phyloP scores from a whole-genome alignment of 2,888 invertebrate genomes.

The Ophion slaviceki region DNA sequence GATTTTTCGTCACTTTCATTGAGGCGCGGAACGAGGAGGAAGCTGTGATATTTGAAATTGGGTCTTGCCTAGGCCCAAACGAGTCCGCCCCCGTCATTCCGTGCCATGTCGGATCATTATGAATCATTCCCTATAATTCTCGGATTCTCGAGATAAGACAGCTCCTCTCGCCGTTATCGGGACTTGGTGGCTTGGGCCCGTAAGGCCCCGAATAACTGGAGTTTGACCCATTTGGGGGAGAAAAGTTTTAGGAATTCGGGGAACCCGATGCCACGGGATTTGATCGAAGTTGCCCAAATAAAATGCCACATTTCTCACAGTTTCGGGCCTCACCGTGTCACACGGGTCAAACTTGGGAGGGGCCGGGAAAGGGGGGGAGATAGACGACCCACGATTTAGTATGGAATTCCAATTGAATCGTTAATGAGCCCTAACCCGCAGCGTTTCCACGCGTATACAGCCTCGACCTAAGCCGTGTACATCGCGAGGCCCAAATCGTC shows the following conservation, averaged over 20 bases:
- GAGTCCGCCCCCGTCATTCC: background rate
- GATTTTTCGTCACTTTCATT: background rate
- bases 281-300: background rate
- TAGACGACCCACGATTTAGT: background rate
- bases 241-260: background rate
- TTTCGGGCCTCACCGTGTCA: background rate
- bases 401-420: constrained; percentile 50
- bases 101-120: background rate
- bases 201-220: background rate
- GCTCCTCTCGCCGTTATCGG: background rate
- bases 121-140: background rate
- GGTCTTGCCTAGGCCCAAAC: background rate
- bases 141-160: background rate
- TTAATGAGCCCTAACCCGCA: constrained; percentile 31
- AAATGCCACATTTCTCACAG: background rate
- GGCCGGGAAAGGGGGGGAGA: background rate
- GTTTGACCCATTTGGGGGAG: background rate
- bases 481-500: background rate
- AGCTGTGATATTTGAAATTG: background rate
- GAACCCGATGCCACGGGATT: background rate
- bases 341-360: background rate
- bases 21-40: background rate
- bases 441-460: background rate
- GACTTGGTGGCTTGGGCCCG: background rate
- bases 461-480: background rate